A percentile compares a stretch with the other conserved stretches of the same genome.
These are phyloP conservation scores for Poecilia velifera DNA, from an alignment of 2,797 vertebrate species.

Conservation along the genomic window DNA sequence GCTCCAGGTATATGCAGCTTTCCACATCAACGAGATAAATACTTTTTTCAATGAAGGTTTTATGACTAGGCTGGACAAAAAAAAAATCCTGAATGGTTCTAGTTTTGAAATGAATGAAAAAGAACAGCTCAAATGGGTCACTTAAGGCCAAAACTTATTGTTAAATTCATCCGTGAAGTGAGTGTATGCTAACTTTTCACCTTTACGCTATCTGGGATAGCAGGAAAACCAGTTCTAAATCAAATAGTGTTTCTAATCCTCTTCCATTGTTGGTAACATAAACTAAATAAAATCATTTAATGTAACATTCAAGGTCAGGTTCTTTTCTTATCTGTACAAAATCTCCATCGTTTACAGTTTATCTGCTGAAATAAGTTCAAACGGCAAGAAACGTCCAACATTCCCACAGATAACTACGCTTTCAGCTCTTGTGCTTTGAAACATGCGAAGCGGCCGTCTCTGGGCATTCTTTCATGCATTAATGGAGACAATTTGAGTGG, in stretches of 20 bases:
- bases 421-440: conserved; percentile 24
- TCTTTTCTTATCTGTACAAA: neutral
- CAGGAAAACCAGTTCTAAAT: neutral
- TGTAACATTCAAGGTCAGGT: conserved; percentile 3
- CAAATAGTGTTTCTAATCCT: neutral
- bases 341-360: neutral
- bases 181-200: neutral
- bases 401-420: conserved; percentile 19
- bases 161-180: neutral
- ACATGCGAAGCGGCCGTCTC: conserved; percentile 28
- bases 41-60: neutral
- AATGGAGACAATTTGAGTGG: conserved; percentile 31
- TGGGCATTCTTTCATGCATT: conserved; percentile 41
- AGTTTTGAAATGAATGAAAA: neutral
- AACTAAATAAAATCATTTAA: neutral
- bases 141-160: neutral
- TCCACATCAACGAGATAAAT: neutral
- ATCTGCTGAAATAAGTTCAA: conserved; percentile 20
- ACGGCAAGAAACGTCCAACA: conserved; percentile 17
- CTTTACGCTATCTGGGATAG: no score
- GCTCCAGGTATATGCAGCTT: neutral
- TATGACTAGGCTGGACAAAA: neutral
- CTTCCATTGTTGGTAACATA: neutral
- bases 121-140: neutral
- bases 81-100: neutral